Conservation (phyloP, 2,888 invertebrate genomes). For the Odiellus spinosus region DNA sequence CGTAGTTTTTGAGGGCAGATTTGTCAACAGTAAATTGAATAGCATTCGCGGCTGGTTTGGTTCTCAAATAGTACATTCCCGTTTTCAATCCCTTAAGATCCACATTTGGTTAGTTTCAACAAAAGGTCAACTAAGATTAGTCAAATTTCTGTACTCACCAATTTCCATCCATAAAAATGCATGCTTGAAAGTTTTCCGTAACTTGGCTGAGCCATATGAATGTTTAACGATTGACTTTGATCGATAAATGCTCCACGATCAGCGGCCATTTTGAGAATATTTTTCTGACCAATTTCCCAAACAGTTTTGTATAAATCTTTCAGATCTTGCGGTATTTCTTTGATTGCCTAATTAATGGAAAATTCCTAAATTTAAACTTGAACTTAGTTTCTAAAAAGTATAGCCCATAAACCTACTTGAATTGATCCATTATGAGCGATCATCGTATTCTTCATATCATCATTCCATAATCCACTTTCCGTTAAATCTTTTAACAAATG, state of each 20-base stretch:
- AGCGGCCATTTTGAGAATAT: conserved; percentile 87
- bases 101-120: too few species aligned
- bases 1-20: conserved; percentile 37
- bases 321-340: conserved; percentile 63
- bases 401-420: conserved; percentile 35
- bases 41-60: conserved; percentile 88
- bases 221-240: conserved; percentile 94
- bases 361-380: too few species aligned
- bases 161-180: conserved; percentile 95
- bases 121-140: too few species aligned
- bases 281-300: conserved; percentile 91
- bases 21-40: conserved; percentile 98
- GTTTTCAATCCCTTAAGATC: conserved; percentile 69
- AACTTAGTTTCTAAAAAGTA: too few species aligned
- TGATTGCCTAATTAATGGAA: conserved; percentile 35
- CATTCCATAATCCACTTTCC: conserved; percentile 78
- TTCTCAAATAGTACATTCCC: conserved; percentile 96
- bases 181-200: conserved; percentile 89
- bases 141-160: too few species aligned
- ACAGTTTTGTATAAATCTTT: conserved; percentile 85
- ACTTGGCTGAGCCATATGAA: conserved; percentile 88
- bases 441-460: conserved; percentile 84
- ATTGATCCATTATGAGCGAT: conserved; percentile 84
- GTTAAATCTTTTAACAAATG: conserved; percentile 86
- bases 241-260: conserved; percentile 96